Evolutionary conservation across 2,888 invertebrate species (phyloP).

Genomic region (Nineta flava): DNA sequence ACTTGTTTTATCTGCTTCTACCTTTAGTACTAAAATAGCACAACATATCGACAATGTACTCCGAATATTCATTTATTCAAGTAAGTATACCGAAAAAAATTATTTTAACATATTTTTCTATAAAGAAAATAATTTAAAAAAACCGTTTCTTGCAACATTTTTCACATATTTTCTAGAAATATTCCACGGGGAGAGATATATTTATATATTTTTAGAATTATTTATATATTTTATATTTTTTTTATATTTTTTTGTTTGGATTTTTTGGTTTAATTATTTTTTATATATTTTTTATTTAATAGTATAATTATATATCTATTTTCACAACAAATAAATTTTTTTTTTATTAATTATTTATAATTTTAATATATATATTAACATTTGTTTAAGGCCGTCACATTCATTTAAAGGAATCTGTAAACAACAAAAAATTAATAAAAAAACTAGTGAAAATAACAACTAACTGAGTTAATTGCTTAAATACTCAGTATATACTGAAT

Average conservation of each 20-base stretch:
- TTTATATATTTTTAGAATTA: background rate
- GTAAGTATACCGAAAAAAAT: too few species aligned
- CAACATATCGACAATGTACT: too few species aligned
- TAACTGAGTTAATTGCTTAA: too few species aligned
- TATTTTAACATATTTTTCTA: too few species aligned
- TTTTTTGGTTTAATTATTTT: background rate
- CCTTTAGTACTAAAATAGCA: too few species aligned
- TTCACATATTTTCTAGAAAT: too few species aligned
- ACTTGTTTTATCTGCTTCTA: too few species aligned
- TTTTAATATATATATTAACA: conserved; percentile 16
- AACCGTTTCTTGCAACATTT: too few species aligned
- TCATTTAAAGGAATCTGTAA: conserved; percentile 31
- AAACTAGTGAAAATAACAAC: too few species aligned
- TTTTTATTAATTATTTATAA: conserved; percentile 20
- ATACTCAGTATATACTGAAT: too few species aligned
- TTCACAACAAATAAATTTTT: conserved; percentile 24
- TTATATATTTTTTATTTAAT: background rate
- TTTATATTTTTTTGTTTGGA: background rate
- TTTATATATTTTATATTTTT: background rate
- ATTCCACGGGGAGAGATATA: background rate
- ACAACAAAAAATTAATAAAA: conserved; percentile 19
- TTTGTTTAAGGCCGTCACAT: conserved; percentile 31
- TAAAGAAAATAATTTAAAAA: too few species aligned
- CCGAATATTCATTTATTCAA: too few species aligned
- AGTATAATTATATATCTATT: conserved; percentile 16